Percentiles rank a stretch among this genome's conserved stretches.
Conservation (phyloP, 2,888 invertebrate genomes). For the Dichetophora obliterata region DNA sequence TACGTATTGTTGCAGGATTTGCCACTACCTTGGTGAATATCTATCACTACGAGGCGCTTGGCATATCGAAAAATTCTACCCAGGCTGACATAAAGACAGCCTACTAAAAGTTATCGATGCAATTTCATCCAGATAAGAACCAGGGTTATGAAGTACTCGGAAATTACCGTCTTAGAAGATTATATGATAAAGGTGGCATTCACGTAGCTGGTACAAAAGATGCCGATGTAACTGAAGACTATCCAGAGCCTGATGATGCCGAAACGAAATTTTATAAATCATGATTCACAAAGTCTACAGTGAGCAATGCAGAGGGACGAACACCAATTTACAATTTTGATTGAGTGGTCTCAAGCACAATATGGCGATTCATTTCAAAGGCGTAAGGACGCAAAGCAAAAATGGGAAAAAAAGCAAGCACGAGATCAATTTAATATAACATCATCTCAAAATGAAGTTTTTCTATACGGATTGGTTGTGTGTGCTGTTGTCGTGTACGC, state of each 20-base stretch:
- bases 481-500: conserved; percentile 53
- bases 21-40: conserved; percentile 19
- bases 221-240: conserved; percentile 57
- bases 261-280: conserved; percentile 77
- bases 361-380: conserved; percentile 71
- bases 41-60: conserved; percentile 67
- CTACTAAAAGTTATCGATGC: conserved; percentile 88
- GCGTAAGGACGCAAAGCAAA: conserved; percentile 60
- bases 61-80: conserved; percentile 80
- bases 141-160: conserved; percentile 86
- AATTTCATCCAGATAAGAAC: conserved; percentile 90
- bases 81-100: conserved; percentile 88
- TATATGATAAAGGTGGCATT: conserved; percentile 80
- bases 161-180: conserved; percentile 79
- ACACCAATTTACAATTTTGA: conserved; percentile 86
- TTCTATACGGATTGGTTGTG: conserved; percentile 54
- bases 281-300: conserved; percentile 71
- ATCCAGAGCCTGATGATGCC: conserved; percentile 72
- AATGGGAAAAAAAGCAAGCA: conserved; percentile 52
- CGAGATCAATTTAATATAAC: conserved; percentile 44
- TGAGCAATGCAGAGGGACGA: conserved; percentile 74
- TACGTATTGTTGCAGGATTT: background rate
- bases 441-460: conserved; percentile 57
- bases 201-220: conserved; percentile 62
- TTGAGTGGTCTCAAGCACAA: conserved; percentile 75